phyloP scores from a whole-genome alignment of 2,113 vertebrate species.

The Neogobius melanostomus region DNA sequence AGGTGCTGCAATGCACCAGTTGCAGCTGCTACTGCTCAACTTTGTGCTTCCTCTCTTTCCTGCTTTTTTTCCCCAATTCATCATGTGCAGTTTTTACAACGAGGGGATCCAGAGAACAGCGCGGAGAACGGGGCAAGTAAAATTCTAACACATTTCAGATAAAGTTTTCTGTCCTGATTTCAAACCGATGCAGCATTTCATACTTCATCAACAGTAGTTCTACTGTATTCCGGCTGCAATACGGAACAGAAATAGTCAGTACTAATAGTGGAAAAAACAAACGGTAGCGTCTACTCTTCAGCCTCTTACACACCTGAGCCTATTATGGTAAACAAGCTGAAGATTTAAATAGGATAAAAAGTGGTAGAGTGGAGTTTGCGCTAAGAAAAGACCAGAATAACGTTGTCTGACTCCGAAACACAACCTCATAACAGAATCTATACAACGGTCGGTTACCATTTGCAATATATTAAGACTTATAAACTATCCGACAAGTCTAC shows the following conservation, averaged over 20 bases:
- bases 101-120: background rate
- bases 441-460: background rate
- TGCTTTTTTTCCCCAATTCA: background rate
- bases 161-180: background rate
- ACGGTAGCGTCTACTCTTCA: slow-evolving; percentile 7
- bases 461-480: background rate
- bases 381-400: slow-evolving; percentile 1
- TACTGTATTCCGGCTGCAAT: background rate
- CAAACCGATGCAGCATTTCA: no score
- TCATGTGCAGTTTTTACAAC: background rate
- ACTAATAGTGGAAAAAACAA: background rate
- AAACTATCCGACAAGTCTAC: background rate
- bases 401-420: background rate
- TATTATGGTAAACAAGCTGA: slow-evolving; percentile 36
- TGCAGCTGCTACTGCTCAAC: slow-evolving; percentile 47
- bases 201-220: no score
- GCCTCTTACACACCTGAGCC: slow-evolving; percentile 46
- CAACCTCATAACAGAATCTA: background rate
- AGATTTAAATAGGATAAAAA: slow-evolving; percentile 46
- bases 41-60: slow-evolving; percentile 4
- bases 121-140: background rate
- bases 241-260: background rate
- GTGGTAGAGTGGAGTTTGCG: slow-evolving; percentile 17
- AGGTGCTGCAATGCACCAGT: slow-evolving; percentile 78
- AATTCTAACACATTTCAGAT: background rate